Evolutionary conservation across 2,113 vertebrate species (phyloP), one percentile per base, ranked within the genome.

Genomic region (Nannobrachium achirus): DNA sequence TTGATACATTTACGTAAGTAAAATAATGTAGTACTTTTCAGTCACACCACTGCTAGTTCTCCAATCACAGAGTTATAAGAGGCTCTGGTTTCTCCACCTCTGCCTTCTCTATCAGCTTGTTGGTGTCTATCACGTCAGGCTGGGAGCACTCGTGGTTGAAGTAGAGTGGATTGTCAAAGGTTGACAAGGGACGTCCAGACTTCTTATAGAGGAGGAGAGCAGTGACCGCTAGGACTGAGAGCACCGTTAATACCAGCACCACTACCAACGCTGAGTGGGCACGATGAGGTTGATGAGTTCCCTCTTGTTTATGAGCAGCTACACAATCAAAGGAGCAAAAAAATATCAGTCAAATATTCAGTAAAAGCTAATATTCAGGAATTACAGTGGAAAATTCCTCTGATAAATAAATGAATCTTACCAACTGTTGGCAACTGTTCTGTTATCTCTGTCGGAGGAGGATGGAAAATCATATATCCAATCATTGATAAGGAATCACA

Each of bases 141-240:
- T 81, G 71, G 7, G 86, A 66, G 39, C 56, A 71, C 20, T 89
- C 87, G n/a, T 59, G 63, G n/a, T 71, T 81, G 0, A 85, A 80
- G 74, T 88, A 90, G 38, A 89, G 73, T 2, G 87, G 90, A 49
- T 91, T 91, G 18, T 83, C 83, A 52, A 91, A 89, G 5, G 90
- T 84, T 49, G 89, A 84, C 14, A 88, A 25, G 14, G 55, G 15
- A 2, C 33, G 38, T 8, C 86, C 82, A 13, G 78, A 59, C 63
- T 60, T 88, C 81, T 89, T 90, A 76, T 89, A 88, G 58, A 88
- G 1, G 46, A 81, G 80, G 62, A 87, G 72, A 15, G 20, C 87
- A 0, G 45, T 5, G 1, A 38, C 79, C 0, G 69, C 64, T 59
- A 90, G 44, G 1, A 51, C 10, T 7, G 74, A 79, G 7, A 40